Evolutionary conservation across 2,797 vertebrate species (phyloP).

Genomic region (Saxicola maurus): DNA sequence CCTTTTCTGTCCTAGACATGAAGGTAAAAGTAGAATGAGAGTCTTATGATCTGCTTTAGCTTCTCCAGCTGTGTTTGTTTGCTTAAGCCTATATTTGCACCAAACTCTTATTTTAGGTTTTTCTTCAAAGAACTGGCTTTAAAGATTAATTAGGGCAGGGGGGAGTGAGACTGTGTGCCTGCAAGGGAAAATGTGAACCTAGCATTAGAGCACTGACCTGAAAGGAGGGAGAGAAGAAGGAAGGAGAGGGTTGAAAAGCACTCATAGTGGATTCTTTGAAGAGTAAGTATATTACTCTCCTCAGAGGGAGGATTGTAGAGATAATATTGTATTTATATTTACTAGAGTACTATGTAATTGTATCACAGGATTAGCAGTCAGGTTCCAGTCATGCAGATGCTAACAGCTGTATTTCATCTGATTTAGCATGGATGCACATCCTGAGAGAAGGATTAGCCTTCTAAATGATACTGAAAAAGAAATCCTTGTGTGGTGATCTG

Average conservation of each 20-base stretch:
- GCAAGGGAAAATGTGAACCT: conserved; percentile 35
- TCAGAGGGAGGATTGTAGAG: not conserved
- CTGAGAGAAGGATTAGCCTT: not conserved
- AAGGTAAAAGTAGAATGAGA: not conserved
- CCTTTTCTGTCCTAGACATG: not conserved
- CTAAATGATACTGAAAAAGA: not conserved
- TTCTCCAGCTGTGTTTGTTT: conserved; percentile 1
- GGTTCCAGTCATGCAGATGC: not conserved
- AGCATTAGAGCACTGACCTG: conserved; percentile 51
- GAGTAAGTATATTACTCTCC: conserved; percentile 21
- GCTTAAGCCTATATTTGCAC: not conserved
- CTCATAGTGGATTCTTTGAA: conserved; percentile 9
- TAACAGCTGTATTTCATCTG: not conserved
- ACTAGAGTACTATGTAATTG: not conserved
- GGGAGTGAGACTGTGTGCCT: conserved; percentile 6
- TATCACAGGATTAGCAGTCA: not conserved
- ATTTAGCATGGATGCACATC: not conserved
- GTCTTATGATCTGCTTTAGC: not conserved
- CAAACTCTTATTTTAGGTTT: not conserved
- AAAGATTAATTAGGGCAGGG: conserved; percentile 41
- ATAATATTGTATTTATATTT: not conserved
- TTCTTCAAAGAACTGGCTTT: conserved; percentile 40
- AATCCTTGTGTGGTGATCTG: not conserved
- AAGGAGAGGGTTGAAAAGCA: not conserved
- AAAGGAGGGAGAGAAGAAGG: conserved; percentile 23